Conservation (phyloP, 2,113 vertebrate species). For the Manacus vitellinus region DNA sequence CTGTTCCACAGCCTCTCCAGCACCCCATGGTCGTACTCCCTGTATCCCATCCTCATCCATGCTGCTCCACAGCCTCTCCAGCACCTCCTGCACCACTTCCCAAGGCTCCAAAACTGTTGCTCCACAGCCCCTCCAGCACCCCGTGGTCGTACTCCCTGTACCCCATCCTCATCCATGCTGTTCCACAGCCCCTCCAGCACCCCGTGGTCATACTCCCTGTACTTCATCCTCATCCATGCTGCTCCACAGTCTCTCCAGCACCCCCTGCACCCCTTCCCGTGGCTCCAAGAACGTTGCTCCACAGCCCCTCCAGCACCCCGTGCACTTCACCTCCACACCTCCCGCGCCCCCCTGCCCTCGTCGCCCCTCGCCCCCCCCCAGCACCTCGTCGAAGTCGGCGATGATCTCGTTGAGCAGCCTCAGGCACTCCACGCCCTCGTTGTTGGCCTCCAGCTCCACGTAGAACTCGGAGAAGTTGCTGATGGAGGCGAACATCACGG, state of each 20-base stretch:
- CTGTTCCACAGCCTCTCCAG: too few relatives aligned
- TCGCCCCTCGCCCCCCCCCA: rapidly evolving
- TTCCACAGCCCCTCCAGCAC: too few relatives aligned
- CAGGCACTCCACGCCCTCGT: constrained; percentile 94
- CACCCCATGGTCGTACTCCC: too few relatives aligned
- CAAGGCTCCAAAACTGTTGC: too few relatives aligned
- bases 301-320: not conserved
- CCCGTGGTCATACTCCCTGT: not conserved
- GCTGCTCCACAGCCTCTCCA: not conserved
- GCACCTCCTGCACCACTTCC: not conserved
- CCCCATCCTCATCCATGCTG: too few relatives aligned
- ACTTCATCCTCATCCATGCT: too few relatives aligned
- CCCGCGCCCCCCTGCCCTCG: rapidly evolving
- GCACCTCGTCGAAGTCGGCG: constrained; percentile 94
- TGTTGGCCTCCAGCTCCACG: constrained; percentile 96
- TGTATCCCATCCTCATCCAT: too few relatives aligned
- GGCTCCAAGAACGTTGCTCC: not conserved
- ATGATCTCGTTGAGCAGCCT: constrained; percentile 97
- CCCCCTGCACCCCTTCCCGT: not conserved
- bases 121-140: not conserved
- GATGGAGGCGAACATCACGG: constrained; percentile 97
- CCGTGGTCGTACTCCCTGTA: not conserved
- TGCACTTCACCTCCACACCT: rapidly evolving
- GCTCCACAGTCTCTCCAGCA: too few relatives aligned
- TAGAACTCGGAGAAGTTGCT: constrained; percentile 98